A percentile compares a stretch with the other conserved stretches of the same genome.
phyloP scores from a whole-genome alignment of 2,888 invertebrate genomes.

The Fabriciana adippe region DNA sequence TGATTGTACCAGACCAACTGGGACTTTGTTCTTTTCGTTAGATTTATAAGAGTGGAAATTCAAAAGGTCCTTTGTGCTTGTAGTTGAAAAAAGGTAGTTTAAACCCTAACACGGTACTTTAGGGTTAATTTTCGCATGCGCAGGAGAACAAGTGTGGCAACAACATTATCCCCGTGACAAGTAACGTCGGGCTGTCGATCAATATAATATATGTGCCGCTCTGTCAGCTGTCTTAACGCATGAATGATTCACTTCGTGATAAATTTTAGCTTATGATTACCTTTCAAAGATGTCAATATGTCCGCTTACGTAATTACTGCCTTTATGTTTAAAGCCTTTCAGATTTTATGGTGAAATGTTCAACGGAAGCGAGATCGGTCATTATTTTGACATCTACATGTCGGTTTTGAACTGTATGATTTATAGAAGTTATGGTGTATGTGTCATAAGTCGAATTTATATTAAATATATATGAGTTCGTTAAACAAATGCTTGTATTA shows the following conservation, averaged over 20 bases:
- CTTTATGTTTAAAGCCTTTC: slow-evolving; percentile 69
- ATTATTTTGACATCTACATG: slow-evolving; percentile 62
- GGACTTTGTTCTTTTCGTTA: slow-evolving; percentile 77
- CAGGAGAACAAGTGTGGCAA: slow-evolving; percentile 61
- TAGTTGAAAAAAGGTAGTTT: slow-evolving; percentile 38
- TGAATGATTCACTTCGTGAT: slow-evolving; percentile 82
- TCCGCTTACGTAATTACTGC: slow-evolving; percentile 78
- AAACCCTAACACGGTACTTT: slow-evolving; percentile 36
- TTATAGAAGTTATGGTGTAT: slow-evolving; percentile 62
- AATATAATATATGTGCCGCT: slow-evolving; percentile 80
- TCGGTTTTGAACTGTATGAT: slow-evolving; percentile 64
- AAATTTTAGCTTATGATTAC: slow-evolving; percentile 82
- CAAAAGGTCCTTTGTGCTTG: slow-evolving; percentile 54
- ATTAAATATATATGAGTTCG: slow-evolving; percentile 52
- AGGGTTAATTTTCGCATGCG: slow-evolving; percentile 45
- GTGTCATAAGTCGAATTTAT: slow-evolving; percentile 70
- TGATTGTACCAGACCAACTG: slow-evolving; percentile 49
- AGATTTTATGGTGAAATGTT: slow-evolving; percentile 63
- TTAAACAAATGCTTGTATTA: slow-evolving; percentile 42
- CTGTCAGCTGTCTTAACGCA: slow-evolving; percentile 80
- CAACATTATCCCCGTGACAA: slow-evolving; percentile 81
- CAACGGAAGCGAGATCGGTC: slow-evolving; percentile 62
- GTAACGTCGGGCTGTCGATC: slow-evolving; percentile 81
- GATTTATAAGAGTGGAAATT: slow-evolving; percentile 57
- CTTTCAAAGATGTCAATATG: slow-evolving; percentile 80